Base-by-base conservation (phyloP, 2,888 invertebrate species). In the Drosophila dives region DNA sequence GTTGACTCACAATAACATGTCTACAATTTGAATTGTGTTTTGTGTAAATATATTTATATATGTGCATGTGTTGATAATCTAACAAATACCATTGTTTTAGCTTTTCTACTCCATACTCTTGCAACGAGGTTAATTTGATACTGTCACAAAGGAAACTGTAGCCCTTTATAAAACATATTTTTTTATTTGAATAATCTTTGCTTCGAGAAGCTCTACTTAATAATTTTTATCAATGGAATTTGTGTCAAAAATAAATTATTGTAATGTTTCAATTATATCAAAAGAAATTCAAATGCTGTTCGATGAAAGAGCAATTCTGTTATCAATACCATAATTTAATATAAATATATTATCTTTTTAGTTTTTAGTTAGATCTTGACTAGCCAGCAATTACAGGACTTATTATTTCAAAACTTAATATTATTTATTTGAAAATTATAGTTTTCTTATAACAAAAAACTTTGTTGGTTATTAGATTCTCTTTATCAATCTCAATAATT, bases 11-110 rank as follows among this genome's bases (percentile, higher is more conserved):
- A 75, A 11, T 17, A 55, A 26, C 40, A 40, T 50, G 29, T 38
- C 58, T 56, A 50, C 55, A 69, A 54, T 40, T 53, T 45, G 29
- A 68, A 68, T 74, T 54, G 64, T 38, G 54, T 23, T 54, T 40
- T 55, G 34, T 53, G 15, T 34, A 34, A 23, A 50, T 55, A 10
- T 34, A 7, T 26, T 10, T 58, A 20, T 45, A 15, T 29, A 36
- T 12, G 32, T 40, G 40, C 33, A 17, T 36, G 11, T 15, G 34
- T 54, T 53, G 64, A 55, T 11, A 29, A 63, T 51, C 15, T 63
- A 2, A 55, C 65, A 23, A 34, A 65, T 29, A 34, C 49, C 50
- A 34, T 17, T 40, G 59, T 51, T 29, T 72, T 63, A 60, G 59
- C 53, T 62, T 51, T 65, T 17, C 29, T 45, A 45, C 45, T 23